A percentile compares a stretch with the other conserved stretches of the same genome.
These are phyloP conservation scores for Mohoua ochrocephala DNA, from an alignment of 2,113 vertebrate genomes.

Conservation along the genomic window DNA sequence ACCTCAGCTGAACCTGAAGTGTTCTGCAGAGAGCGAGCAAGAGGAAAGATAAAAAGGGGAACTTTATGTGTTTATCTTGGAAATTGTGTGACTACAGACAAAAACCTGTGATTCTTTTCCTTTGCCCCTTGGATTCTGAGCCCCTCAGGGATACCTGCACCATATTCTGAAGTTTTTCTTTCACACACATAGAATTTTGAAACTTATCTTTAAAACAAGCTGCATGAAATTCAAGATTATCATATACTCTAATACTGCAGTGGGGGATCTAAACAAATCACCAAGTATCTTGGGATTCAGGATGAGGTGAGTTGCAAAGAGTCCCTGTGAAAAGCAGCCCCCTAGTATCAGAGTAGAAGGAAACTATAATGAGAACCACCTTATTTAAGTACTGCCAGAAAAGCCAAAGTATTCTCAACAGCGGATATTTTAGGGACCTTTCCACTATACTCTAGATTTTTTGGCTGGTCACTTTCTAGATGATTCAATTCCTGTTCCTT, in stretches of 20 bases:
- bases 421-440: constrained; percentile 1
- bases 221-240: background rate
- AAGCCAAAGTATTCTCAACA: background rate
- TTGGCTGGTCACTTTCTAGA: constrained; percentile 12
- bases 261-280: background rate
- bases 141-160: background rate
- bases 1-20: background rate
- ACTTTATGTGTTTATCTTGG: background rate
- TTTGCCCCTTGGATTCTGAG: background rate
- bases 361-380: background rate
- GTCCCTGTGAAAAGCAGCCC: background rate
- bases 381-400: background rate
- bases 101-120: background rate
- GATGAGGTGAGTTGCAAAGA: background rate
- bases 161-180: background rate
- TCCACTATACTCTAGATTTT: constrained; percentile 7
- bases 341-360: background rate
- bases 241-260: background rate
- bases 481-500: constrained; percentile 23
- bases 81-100: background rate
- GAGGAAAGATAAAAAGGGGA: background rate
- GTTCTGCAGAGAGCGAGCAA: background rate
- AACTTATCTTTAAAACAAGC: background rate
- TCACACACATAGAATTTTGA: background rate
- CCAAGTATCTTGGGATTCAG: background rate